These are phyloP conservation scores for Drosophila ironensis DNA, from an alignment of 1,140 invertebrate genomes.

Conservation along the genomic window DNA sequence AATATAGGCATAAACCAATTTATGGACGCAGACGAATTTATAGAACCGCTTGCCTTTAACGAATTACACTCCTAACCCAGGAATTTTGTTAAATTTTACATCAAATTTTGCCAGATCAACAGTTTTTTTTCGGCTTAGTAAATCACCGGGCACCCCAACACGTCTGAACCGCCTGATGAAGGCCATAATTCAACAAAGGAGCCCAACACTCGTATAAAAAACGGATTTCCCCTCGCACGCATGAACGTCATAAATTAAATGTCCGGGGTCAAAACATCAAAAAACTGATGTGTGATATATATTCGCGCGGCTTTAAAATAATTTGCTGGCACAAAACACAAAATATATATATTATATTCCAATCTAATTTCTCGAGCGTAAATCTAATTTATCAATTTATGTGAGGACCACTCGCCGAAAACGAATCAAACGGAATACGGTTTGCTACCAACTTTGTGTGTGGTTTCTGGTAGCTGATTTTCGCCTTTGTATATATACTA, in stretches of 20 bases:
- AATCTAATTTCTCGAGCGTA: conserved; percentile 78
- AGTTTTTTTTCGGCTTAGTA: conserved; percentile 10
- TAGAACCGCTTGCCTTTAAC: no score
- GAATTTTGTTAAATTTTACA: neutral
- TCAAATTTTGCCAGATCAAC: conserved; percentile 5
- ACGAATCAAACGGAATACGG: conserved; percentile 33
- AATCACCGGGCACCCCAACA: conserved; percentile 16
- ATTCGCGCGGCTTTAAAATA: conserved; percentile 53
- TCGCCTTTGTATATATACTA: conserved; percentile 3
- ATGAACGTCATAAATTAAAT: conserved; percentile 46
- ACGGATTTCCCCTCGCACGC: conserved; percentile 27
- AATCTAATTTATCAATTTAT: conserved; percentile 80
- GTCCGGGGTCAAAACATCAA: conserved; percentile 9
- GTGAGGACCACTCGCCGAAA: conserved; percentile 9
- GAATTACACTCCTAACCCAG: no score
- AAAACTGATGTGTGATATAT: conserved; percentile 27
- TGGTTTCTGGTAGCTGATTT: conserved; percentile 12
- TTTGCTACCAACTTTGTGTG: conserved; percentile 36
- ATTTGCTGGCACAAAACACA: conserved; percentile 29
- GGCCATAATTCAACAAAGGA: conserved; percentile 15
- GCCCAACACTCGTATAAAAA: neutral
- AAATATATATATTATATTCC: conserved; percentile 70
- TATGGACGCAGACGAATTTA: no score
- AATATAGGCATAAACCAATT: no score
- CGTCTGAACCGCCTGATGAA: conserved; percentile 1